Evolutionary conservation across 2,797 vertebrate genomes (phyloP).

Genomic region (Hafferia zeledoni): DNA sequence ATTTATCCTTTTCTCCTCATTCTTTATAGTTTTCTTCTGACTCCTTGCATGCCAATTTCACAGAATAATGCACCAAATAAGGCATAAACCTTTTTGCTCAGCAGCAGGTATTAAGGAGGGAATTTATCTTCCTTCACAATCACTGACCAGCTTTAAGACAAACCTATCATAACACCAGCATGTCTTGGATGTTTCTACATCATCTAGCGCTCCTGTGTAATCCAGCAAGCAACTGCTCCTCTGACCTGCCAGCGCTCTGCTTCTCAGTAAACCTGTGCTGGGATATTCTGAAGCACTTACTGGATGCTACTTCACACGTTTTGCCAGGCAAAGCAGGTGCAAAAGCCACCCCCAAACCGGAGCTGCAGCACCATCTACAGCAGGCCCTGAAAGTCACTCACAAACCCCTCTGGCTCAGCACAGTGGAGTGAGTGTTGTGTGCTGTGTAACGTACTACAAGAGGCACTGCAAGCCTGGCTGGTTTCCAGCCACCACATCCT

Average conservation of each 20-base stretch:
- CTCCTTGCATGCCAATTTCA: background rate
- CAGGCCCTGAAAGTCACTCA: fast-evolving
- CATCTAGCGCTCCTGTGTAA: background rate
- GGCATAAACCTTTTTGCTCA: background rate
- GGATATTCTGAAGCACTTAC: background rate
- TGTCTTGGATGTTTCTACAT: background rate
- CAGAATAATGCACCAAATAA: background rate
- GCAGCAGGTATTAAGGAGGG: background rate
- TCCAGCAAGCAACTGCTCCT: background rate
- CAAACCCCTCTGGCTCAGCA: background rate
- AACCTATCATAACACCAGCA: background rate
- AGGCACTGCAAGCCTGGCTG: background rate
- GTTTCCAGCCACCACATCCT: background rate
- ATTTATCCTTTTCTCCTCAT: background rate
- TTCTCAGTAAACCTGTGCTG: background rate
- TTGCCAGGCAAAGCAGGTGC: background rate
- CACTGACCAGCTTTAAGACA: background rate
- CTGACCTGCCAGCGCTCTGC: background rate
- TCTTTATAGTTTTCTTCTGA: background rate
- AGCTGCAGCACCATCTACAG: background rate
- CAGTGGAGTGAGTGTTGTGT: background rate
- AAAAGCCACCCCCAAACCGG: background rate
- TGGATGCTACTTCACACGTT: background rate
- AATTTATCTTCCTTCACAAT: background rate
- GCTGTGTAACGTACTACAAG: background rate